Conservation (phyloP, 2,113 vertebrate species). For the Marcusenius ussheri region DNA sequence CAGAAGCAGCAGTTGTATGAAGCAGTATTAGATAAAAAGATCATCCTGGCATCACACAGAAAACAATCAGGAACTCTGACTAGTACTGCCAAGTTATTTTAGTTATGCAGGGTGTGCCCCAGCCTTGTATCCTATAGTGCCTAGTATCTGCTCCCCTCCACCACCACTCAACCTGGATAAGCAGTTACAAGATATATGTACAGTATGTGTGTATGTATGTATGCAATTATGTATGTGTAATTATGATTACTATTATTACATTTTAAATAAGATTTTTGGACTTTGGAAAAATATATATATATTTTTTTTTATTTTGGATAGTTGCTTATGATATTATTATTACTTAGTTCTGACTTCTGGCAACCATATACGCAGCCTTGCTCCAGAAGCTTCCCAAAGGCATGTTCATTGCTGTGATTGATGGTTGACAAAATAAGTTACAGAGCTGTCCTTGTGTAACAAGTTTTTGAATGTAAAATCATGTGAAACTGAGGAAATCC, state of each 20-base stretch:
- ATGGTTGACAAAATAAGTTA: neutral
- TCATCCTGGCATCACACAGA: neutral
- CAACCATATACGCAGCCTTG: neutral
- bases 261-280: too few relatives aligned
- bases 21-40: neutral
- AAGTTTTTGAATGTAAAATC: neutral
- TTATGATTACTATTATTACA: too few relatives aligned
- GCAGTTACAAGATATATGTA: too few relatives aligned
- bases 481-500: neutral
- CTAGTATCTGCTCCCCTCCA: neutral
- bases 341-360: too few relatives aligned
- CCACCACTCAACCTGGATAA: too few relatives aligned
- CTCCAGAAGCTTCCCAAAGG: neutral
- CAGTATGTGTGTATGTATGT: too few relatives aligned
- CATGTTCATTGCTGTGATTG: neutral
- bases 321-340: too few relatives aligned
- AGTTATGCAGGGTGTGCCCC: neutral
- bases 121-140: neutral
- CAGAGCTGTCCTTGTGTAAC: neutral
- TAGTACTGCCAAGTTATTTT: neutral
- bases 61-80: neutral
- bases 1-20: neutral
- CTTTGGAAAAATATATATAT: too few relatives aligned
- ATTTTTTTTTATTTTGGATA: too few relatives aligned
- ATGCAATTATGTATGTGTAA: too few relatives aligned